Evolutionary conservation across 2,888 invertebrate genomes (phyloP), one percentile per base, ranked within the genome.

Genomic region (Epistrophe eligans): DNA sequence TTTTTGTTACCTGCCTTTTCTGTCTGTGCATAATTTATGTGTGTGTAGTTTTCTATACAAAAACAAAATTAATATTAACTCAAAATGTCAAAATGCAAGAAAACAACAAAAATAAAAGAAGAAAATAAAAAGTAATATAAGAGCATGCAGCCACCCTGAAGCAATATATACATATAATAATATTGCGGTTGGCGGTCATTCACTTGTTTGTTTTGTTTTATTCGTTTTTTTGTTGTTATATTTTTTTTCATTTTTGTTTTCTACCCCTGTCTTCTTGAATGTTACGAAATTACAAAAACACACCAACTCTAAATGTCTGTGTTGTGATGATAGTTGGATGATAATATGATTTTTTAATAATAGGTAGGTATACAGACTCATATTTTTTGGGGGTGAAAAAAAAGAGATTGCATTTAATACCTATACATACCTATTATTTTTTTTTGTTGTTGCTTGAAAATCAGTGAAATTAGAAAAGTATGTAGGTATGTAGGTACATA

Each of bases 181-280:
- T n/a, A 77, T 58, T 82, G 85, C 85, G 81, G 85, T 81, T 85
- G 73, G 85, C 85, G 85, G 85, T 85, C 85, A 82, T 85, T 85
- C 85, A 85, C 85, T 85, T 85, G 82, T 77, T 71, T 81, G 81
- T 85, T 85, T 85, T 79, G 71, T 84, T 84, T 80, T 77, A 67
- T 77, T 62, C 48, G 64, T 52, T 28, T 55, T 55, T 55, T n/a
- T n/a, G n/a, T n/a, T n/a, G n/a, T n/a, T n/a, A n/a, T n/a, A n/a
- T n/a, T 55, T 28, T 73, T 81, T 73, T 77, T 64, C 45, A 72
- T 48, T 77, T 77, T 58, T 45, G 40, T 72, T 43, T 48, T 64
- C 82, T 77, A 73, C 79, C 77, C 84, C 72, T 64, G 55, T 77
- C 32, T 58, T 77, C 60, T 52, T 64, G 38, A 77, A 76, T 24